Percentiles rank a stretch among this genome's conserved stretches.
These are phyloP conservation scores for Mormoops blainvillei DNA, from an alignment of 2,113 vertebrate species.

Conservation along the genomic window DNA sequence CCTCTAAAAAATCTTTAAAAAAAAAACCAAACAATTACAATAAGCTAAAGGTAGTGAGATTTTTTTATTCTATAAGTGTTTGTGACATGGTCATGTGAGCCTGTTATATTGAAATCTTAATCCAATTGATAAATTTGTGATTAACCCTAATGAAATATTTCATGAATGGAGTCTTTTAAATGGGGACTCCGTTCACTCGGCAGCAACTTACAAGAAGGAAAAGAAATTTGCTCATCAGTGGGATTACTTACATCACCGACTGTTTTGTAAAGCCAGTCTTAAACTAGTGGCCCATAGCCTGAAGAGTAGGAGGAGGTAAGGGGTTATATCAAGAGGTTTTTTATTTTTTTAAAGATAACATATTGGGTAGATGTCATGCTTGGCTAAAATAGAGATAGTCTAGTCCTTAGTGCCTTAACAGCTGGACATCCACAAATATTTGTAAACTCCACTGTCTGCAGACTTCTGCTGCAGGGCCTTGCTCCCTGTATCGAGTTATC, in stretches of 20 bases:
- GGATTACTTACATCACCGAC: background rate
- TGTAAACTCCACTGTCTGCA: background rate
- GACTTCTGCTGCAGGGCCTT: background rate
- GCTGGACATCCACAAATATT: background rate
- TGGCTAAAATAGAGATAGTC: background rate
- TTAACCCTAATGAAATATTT: background rate
- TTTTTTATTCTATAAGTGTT: background rate
- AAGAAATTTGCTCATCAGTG: background rate
- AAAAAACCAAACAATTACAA: too few relatives aligned
- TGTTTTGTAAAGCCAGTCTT: background rate
- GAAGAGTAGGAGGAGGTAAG: background rate
- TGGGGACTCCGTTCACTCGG: background rate
- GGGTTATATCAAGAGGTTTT: background rate
- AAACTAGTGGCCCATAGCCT: background rate
- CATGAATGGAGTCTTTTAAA: slow-evolving; percentile 6
- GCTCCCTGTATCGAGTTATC: background rate
- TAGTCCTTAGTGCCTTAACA: background rate
- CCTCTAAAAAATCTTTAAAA: too few relatives aligned
- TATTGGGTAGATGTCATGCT: background rate
- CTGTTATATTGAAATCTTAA: background rate
- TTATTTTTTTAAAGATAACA: background rate
- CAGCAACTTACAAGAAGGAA: background rate
- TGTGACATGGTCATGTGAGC: background rate
- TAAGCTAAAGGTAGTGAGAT: background rate
- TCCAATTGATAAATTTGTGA: background rate